Evolutionary conservation across 2,888 invertebrate species (phyloP).

Genomic region (Lasioglossum villosulum): DNA sequence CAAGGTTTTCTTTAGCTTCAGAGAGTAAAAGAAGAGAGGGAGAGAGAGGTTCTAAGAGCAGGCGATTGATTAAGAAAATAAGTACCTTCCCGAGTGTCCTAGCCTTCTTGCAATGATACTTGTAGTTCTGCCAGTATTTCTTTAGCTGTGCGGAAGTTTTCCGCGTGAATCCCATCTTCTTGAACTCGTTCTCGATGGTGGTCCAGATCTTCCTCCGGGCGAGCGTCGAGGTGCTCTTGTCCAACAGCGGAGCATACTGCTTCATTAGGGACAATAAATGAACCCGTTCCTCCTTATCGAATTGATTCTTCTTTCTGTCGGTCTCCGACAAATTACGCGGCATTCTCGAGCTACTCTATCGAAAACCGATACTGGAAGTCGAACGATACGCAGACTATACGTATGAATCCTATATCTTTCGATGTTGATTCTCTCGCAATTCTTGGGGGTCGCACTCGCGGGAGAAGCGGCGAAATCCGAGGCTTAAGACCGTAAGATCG

Average conservation of each 20-base stretch:
- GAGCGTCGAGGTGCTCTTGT: conserved; percentile 67
- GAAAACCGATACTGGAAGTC: not conserved
- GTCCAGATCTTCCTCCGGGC: conserved; percentile 71
- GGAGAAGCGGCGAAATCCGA: not conserved
- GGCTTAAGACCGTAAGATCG: conserved; percentile 43
- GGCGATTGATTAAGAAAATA: not conserved
- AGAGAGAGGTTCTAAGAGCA: not conserved
- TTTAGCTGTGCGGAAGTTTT: conserved; percentile 72
- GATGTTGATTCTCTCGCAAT: not conserved
- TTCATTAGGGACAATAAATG: conserved; percentile 69
- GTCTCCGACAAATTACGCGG: conserved; percentile 49
- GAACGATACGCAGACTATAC: not conserved
- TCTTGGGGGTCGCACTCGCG: not conserved
- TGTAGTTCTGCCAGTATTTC: conserved; percentile 75
- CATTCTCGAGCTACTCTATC: conserved; percentile 37
- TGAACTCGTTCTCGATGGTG: conserved; percentile 69
- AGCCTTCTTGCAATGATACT: conserved; percentile 71
- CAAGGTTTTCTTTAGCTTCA: not conserved
- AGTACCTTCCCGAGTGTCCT: conserved; percentile 50
- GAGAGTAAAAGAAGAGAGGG: no score
- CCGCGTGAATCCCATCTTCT: conserved; percentile 63
- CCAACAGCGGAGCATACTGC: conserved; percentile 66
- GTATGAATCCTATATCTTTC: not conserved
- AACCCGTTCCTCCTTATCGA: conserved; percentile 68
- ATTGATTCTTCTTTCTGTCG: conserved; percentile 68